Conservation (phyloP, 1,140 invertebrate species). For the Drosophila ercepeae region DNA sequence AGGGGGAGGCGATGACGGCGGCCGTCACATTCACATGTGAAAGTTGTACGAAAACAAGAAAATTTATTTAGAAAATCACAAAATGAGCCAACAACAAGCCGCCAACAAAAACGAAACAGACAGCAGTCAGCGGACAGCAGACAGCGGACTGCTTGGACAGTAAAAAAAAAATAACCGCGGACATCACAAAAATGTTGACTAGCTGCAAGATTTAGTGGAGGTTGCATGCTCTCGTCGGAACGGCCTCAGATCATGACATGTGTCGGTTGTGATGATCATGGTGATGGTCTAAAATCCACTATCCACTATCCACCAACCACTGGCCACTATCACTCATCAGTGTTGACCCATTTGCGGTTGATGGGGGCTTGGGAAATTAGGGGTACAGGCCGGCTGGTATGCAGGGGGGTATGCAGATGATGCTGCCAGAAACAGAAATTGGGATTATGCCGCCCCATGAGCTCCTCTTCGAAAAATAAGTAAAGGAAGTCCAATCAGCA, state of each 20-base stretch:
- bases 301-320: background rate
- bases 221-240: slow-evolving; percentile 35
- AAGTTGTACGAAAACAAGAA: slow-evolving; percentile 75
- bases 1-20: slow-evolving; percentile 49
- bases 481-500: slow-evolving; percentile 16
- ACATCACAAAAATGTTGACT: slow-evolving; percentile 10
- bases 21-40: slow-evolving; percentile 69
- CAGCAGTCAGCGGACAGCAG: slow-evolving; percentile 11
- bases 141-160: background rate
- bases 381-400: background rate
- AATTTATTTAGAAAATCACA: slow-evolving; percentile 68
- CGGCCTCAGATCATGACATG: slow-evolving; percentile 47
- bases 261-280: slow-evolving; percentile 41
- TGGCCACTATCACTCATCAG: slow-evolving; percentile 30
- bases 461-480: background rate
- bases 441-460: slow-evolving; percentile 1
- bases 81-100: slow-evolving; percentile 36
- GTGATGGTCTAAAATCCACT: background rate
- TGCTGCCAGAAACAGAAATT: slow-evolving; percentile 18
- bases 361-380: slow-evolving; percentile 3
- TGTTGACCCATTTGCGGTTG: slow-evolving; percentile 24
- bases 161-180: too few relatives aligned
- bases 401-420: slow-evolving; percentile 1
- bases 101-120: slow-evolving; percentile 31
- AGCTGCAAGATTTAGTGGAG: slow-evolving; percentile 2